Evolutionary conservation across 2,797 vertebrate genomes (phyloP).

Genomic region (Myotis daubentonii): DNA sequence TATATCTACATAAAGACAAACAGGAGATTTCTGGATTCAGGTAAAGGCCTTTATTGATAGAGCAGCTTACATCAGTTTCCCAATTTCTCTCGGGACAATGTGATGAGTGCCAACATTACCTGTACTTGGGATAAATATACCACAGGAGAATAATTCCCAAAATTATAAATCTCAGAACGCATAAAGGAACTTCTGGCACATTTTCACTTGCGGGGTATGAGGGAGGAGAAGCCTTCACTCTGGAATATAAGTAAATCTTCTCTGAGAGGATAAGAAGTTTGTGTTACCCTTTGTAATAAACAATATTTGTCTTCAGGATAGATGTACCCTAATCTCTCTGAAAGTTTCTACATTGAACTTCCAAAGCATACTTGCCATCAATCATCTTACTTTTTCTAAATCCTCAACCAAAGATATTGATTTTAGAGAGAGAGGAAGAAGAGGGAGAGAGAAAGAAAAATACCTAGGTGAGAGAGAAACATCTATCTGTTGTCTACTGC

Average conservation of each 20-base stretch:
- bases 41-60: background rate
- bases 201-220: background rate
- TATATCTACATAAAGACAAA: background rate
- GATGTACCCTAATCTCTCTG: background rate
- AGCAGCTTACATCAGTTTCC: background rate
- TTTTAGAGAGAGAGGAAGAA: too few relatives aligned
- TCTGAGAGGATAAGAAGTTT: background rate
- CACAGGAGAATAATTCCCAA: background rate
- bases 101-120: background rate
- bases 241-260: background rate
- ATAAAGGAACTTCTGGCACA: background rate
- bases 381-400: background rate
- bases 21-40: background rate
- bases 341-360: background rate
- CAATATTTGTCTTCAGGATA: background rate
- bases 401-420: background rate
- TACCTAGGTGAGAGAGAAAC: background rate
- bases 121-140: background rate
- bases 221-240: background rate
- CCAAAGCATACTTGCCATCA: background rate
- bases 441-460: too few relatives aligned
- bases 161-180: background rate
- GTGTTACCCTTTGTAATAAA: background rate
- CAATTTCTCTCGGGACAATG: background rate
- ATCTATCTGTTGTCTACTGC: background rate